These are phyloP conservation scores for Spheniscus humboldti DNA, from an alignment of 2,797 vertebrate genomes.

Conservation along the genomic window DNA sequence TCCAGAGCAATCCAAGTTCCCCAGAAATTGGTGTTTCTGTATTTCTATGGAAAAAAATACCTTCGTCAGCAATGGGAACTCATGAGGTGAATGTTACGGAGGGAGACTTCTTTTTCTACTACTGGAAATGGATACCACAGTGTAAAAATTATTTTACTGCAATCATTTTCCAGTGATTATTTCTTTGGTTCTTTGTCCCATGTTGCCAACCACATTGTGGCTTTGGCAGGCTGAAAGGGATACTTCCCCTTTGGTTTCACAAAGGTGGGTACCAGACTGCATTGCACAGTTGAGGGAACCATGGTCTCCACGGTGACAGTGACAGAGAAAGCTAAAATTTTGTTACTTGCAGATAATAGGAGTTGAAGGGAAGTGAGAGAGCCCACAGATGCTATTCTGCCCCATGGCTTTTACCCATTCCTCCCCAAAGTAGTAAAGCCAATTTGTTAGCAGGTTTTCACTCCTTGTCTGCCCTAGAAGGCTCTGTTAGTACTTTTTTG, in stretches of 20 bases:
- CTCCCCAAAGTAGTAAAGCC: background rate
- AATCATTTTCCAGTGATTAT: background rate
- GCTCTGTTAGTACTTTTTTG: background rate
- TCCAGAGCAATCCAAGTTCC: background rate
- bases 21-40: background rate
- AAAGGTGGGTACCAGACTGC: background rate
- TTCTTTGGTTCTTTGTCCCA: background rate
- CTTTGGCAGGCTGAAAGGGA: background rate
- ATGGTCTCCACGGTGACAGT: background rate
- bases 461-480: background rate
- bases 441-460: background rate
- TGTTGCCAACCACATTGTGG: background rate
- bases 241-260: background rate
- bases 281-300: background rate
- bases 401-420: background rate
- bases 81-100: background rate
- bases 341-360: background rate
- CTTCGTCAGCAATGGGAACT: background rate
- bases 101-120: background rate
- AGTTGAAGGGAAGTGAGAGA: background rate
- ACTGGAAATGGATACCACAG: background rate
- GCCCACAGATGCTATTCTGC: background rate
- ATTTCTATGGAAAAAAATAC: background rate
- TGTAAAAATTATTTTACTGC: background rate
- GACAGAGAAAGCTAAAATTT: background rate